These are phyloP conservation scores for Parthenolecanium corni DNA, from an alignment of 2,888 invertebrate species.

Conservation along the genomic window DNA sequence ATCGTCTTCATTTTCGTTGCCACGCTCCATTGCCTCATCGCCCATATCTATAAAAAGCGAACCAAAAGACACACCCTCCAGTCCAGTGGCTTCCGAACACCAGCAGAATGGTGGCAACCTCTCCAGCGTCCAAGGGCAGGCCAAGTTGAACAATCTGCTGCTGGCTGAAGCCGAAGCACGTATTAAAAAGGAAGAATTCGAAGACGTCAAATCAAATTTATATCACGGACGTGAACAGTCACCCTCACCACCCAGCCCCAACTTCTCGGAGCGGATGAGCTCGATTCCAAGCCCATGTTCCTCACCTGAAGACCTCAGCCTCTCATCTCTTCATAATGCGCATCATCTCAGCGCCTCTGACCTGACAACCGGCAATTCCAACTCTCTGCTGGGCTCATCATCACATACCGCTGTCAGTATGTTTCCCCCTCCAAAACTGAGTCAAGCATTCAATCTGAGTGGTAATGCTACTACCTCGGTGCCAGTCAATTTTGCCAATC, in stretches of 20 bases:
- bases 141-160: conserved; percentile 31
- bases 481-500: conserved; percentile 45
- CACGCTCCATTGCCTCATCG: conserved; percentile 27
- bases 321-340: conserved; percentile 57
- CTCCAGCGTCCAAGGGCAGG: conserved; percentile 23
- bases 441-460: conserved; percentile 46
- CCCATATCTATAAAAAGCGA: conserved; percentile 36
- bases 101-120: neutral
- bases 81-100: conserved; percentile 14
- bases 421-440: conserved; percentile 55
- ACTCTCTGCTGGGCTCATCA: conserved; percentile 12
- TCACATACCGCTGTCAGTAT: conserved; percentile 38
- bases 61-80: conserved; percentile 34
- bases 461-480: conserved; percentile 44
- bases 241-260: conserved; percentile 50
- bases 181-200: conserved; percentile 34
- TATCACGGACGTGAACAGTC: conserved; percentile 45
- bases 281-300: conserved; percentile 37
- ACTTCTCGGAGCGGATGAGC: conserved; percentile 33
- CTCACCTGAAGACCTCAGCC: conserved; percentile 54
- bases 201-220: conserved; percentile 42
- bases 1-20: conserved; percentile 1
- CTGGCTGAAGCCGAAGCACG: conserved; percentile 32
- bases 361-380: conserved; percentile 7
- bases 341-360: conserved; percentile 38